Evolutionary conservation across 2,113 vertebrate genomes (phyloP), one percentile per base, ranked within the genome.

Genomic region (Callocephalon fimbriatum): DNA sequence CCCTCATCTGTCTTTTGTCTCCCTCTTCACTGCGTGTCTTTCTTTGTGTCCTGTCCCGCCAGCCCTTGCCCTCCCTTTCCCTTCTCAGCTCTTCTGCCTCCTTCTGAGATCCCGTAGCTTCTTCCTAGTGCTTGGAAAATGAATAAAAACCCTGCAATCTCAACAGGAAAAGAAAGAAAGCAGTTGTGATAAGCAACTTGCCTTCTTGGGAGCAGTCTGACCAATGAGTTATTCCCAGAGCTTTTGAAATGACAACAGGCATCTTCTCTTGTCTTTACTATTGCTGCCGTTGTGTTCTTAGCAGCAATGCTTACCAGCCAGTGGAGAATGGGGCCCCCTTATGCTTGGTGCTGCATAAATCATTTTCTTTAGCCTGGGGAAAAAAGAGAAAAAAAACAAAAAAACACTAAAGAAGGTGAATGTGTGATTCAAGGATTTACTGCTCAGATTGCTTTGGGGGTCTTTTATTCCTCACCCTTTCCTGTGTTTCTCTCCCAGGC

Each of bases 261-360:
- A 96, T 96, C 92, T 65, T 74, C 77, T 90, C 45, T 83, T 88
- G 74, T 66, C 91, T 95, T 96, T 85, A 62, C 93, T 51, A 40
- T 81, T 94, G 73, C 83, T 94, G 82, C 47, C 1, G 32, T 91
- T 72, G 77, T 87, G 90, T 66, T 97, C 95, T 65, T 94, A 65
- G 90, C 90, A 93, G 93, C 87, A 90, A 32, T 78, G 74, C 95
- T 90, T 88, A 95, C 87, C 87, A 95, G 86, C n/a, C 84, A 96
- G 90, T 72, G 80, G 92, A 96, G 95, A 97, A 94, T 93, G 81
- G 91, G 93, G 77, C 91, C 91, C 87, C 91, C 84, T 91, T 97
- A 96, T 93, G 95, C 95, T 96, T 96, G 81, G 58, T 94, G 90
- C 95, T 97, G 93, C 90, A 94, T 96, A 96, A 96, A 96, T 96